Evolutionary conservation across 2,113 vertebrate species (phyloP), one percentile per base, ranked within the genome.

Genomic region (Gila orcuttii): DNA sequence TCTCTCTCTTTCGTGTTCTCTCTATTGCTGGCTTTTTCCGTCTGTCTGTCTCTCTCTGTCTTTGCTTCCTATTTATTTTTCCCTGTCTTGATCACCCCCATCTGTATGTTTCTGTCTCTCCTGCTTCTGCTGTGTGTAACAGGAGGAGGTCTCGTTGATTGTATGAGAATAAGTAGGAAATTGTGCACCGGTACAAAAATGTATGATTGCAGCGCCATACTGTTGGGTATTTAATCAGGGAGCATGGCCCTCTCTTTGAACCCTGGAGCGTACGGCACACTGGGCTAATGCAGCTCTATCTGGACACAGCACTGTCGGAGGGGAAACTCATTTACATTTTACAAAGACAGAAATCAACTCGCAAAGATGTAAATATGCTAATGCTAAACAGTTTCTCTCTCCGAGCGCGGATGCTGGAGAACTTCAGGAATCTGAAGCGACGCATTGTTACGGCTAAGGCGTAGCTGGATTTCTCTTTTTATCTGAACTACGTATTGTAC

Each of bases 161-260:
- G 28, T 79, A 83, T 89, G 79, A 90, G 92, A 94, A 86, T 89
- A 91, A 86, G 87, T 85, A 86, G 86, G 89, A 90, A 93, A 94
- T 91, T 91, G 85, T 85, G 92, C 92, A 89, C 87, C 79, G 79
- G 77, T 82, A 89, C 83, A 87, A 87, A 88, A 87, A 83, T 45
- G 81, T 84, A 83, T 83, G 79, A 86, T 88, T 62, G 86, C 69
- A 81, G 36, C 79, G 69, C 39, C 47, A 69, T 82, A 78, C 84
- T 80, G 79, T 64, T 83, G 82, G 82, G 83, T 87, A 77, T 89
- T 87, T 89, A 89, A 89, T 87, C 88, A 89, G 86, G 45, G 39
- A 62, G 47, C 47, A 2, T 64, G 59, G 59, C 79, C 79, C 47
- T 83, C 68, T 83, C 68, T 73, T 55, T 86, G 79, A 74, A 85